Percentiles rank a stretch among this genome's conserved stretches.
Evolutionary conservation across 2,888 invertebrate species (phyloP).

Genomic region (Pherbina coryleti): DNA sequence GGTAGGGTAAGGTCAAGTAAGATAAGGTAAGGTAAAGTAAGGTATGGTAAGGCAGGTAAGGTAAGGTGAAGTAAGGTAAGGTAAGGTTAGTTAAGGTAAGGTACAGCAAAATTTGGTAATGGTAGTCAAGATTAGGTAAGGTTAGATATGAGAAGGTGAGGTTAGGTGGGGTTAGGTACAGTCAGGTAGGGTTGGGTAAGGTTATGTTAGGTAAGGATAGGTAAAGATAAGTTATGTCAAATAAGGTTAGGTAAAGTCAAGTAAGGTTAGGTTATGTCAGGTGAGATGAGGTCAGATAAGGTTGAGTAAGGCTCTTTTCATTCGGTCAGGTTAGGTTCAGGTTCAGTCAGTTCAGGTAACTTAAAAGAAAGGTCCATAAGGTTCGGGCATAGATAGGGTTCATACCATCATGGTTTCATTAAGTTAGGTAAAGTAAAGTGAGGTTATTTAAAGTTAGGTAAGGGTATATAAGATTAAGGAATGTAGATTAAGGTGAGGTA

Average conservation of each 20-base stretch:
- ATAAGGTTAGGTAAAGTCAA: not conserved
- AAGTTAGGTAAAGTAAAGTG: conserved; percentile 17
- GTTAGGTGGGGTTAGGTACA: not conserved
- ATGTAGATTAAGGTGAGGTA: conserved; percentile 25
- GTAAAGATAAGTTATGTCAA: conserved; percentile 25
- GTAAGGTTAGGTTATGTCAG: not conserved
- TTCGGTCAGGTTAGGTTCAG: too few relatives aligned
- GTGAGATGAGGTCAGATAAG: not conserved
- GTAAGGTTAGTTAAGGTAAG: conserved; percentile 18
- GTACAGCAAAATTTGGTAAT: not conserved
- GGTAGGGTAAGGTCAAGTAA: not conserved
- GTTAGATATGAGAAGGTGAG: too few relatives aligned
- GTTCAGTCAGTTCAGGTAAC: too few relatives aligned
- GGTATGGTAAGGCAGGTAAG: conserved; percentile 6
- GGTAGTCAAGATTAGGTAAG: too few relatives aligned
- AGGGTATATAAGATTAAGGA: conserved; percentile 25
- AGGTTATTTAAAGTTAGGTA: conserved; percentile 19
- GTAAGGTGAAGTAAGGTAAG: conserved; percentile 24
- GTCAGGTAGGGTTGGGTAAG: not conserved
- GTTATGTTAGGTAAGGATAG: conserved; percentile 14
- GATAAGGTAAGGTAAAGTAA: conserved; percentile 16
- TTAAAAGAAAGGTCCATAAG: too few relatives aligned
- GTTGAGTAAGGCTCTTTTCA: conserved; percentile 7
- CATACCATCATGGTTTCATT: too few relatives aligned
- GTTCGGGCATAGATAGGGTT: too few relatives aligned